Conservation (phyloP, 2,888 invertebrate genomes). For the Girardia tigrina region DNA sequence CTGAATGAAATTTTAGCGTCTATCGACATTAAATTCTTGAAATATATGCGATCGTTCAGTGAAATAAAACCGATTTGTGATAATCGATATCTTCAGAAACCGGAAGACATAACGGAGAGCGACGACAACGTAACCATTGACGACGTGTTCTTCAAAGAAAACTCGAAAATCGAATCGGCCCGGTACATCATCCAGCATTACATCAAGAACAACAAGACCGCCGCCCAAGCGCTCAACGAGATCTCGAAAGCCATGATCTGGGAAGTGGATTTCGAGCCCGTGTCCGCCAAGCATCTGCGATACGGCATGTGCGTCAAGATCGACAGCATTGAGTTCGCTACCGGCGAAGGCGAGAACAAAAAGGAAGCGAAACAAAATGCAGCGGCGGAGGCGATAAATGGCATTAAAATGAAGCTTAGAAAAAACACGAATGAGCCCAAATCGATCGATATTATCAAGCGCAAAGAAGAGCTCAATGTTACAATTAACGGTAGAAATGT, state of each 20-base stretch:
- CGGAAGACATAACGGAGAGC: too few species aligned
- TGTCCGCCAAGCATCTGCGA: constrained; percentile 7
- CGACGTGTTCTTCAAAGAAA: not conserved
- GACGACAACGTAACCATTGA: not conserved
- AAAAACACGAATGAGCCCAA: too few species aligned
- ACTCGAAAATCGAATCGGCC: constrained; percentile 7
- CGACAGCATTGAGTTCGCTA: not conserved
- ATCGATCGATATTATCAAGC: too few species aligned
- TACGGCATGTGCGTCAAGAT: constrained; percentile 21
- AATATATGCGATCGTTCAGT: too few species aligned
- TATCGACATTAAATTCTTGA: too few species aligned
- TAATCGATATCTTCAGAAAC: too few species aligned
- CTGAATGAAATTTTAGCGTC: too few species aligned
- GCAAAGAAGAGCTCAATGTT: too few species aligned
- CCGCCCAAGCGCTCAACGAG: constrained; percentile 11
- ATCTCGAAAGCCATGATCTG: constrained; percentile 30
- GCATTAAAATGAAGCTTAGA: constrained; percentile 25
- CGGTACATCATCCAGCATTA: not conserved
- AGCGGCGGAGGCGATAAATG: constrained; percentile 25
- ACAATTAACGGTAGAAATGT: too few species aligned
- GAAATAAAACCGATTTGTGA: too few species aligned
- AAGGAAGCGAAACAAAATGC: constrained; percentile 30
- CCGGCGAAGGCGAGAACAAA: constrained; percentile 32
- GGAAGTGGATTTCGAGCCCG: constrained; percentile 14
- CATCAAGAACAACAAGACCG: not conserved